Evolutionary conservation across 2,113 vertebrate genomes (phyloP).

Genomic region (Castor canadensis): DNA sequence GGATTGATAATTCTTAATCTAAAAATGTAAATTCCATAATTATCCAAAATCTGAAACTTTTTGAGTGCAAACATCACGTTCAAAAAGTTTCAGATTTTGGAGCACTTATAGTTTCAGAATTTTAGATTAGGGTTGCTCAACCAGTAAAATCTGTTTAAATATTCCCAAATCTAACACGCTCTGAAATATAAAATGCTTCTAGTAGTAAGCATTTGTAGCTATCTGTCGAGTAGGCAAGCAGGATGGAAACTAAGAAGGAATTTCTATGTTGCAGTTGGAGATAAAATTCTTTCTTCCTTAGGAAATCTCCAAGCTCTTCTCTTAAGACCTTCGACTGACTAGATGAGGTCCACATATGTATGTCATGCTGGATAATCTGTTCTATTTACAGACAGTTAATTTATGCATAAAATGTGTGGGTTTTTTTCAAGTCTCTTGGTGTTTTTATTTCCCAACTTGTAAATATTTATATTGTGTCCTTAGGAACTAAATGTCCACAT

Average conservation of each 20-base stretch:
- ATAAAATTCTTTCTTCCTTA: background rate
- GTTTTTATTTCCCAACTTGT: conserved; percentile 49
- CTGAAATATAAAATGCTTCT: background rate
- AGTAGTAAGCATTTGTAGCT: background rate
- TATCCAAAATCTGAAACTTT: background rate
- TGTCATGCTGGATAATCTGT: background rate
- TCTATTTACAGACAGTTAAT: background rate
- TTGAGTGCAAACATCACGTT: background rate
- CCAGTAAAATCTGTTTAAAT: background rate
- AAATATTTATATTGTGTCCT: conserved; percentile 78
- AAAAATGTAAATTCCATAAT: background rate
- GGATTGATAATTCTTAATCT: background rate
- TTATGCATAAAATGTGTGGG: no score
- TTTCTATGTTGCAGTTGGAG: background rate
- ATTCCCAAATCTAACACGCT: background rate
- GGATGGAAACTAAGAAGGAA: background rate
- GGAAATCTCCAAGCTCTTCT: background rate
- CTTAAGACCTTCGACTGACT: background rate
- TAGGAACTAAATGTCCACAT: conserved; percentile 52
- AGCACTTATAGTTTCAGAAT: background rate
- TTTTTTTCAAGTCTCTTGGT: background rate
- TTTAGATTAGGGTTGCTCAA: background rate
- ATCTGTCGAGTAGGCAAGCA: background rate
- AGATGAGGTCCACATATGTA: background rate
- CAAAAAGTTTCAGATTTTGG: background rate